Percentiles rank a stretch among this genome's conserved stretches.
phyloP scores from a whole-genome alignment of 2,113 vertebrate species.

The Desmodus rotundus region DNA sequence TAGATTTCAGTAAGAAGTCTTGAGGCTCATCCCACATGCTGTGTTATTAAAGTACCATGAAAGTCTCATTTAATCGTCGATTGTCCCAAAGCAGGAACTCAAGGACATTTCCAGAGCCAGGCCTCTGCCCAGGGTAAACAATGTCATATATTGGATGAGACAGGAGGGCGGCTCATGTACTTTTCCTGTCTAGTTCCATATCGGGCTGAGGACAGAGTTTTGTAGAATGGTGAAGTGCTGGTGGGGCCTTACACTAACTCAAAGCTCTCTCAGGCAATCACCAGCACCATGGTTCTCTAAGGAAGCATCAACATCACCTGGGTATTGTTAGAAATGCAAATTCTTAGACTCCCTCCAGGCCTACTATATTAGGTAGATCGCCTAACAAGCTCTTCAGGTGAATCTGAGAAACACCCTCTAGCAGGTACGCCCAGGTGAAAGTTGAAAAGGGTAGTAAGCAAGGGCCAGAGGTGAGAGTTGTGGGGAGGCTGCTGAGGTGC shows the following conservation, averaged over 20 bases:
- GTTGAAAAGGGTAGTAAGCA: not conserved
- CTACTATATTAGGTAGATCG: not conserved
- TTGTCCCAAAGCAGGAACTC: not conserved
- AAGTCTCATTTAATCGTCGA: not conserved
- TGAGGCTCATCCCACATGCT: not conserved
- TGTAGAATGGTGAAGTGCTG: fast-evolving
- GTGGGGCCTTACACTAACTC: not conserved
- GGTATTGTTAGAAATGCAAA: not conserved
- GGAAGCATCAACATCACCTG: not conserved
- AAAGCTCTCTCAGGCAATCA: not conserved
- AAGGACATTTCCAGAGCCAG: not conserved
- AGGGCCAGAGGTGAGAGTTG: fast-evolving
- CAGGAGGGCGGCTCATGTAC: not conserved
- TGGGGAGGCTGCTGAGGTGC: not conserved
- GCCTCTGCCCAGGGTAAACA: not conserved
- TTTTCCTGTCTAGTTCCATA: not conserved
- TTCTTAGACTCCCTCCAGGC: not conserved
- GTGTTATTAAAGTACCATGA: not conserved
- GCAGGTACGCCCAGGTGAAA: not conserved
- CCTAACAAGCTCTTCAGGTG: not conserved
- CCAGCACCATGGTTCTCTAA: not conserved
- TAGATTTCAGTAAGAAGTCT: not conserved
- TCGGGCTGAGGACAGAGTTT: not conserved
- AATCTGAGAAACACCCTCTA: not conserved
- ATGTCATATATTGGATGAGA: not conserved